Conservation (phyloP, 35 echinoderm and acorn worm species). For the Ophiothrix spiculata region DNA sequence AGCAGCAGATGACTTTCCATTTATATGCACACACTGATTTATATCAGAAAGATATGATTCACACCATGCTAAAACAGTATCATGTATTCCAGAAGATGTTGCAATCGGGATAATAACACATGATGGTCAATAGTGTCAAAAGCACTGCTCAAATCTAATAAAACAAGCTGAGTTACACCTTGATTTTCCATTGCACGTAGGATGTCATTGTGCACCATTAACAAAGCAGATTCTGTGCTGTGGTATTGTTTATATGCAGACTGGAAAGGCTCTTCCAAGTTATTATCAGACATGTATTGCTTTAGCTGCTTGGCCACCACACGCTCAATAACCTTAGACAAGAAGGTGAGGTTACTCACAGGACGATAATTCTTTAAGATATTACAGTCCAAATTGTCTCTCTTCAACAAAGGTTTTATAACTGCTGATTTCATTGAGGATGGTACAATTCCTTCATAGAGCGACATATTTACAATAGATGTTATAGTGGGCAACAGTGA, state of each 20-base stretch:
- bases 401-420: slow-evolving; percentile 24
- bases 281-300: slow-evolving; percentile 9
- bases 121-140: slow-evolving; percentile 55
- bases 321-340: slow-evolving; percentile 42
- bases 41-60: slow-evolving; percentile 38
- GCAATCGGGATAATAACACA: slow-evolving; percentile 29
- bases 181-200: background rate
- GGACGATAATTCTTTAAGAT: slow-evolving; percentile 36
- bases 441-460: background rate
- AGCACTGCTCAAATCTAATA: slow-evolving; percentile 39
- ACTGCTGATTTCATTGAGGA: background rate
- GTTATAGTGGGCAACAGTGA: background rate
- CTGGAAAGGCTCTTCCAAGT: slow-evolving; percentile 24
- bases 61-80: slow-evolving; percentile 30
- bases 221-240: slow-evolving; percentile 41
- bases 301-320: slow-evolving; percentile 21
- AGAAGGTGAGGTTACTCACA: slow-evolving; percentile 41
- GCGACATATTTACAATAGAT: background rate
- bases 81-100: slow-evolving; percentile 14
- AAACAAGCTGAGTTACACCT: slow-evolving; percentile 20
- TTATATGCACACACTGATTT: slow-evolving; percentile 1
- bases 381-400: background rate
- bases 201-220: slow-evolving; percentile 36
- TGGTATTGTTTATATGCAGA: slow-evolving; percentile 34
- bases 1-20: slow-evolving; percentile 1